Conservation (phyloP, 2,888 invertebrate species). For the Drosophila mayaguana region DNA sequence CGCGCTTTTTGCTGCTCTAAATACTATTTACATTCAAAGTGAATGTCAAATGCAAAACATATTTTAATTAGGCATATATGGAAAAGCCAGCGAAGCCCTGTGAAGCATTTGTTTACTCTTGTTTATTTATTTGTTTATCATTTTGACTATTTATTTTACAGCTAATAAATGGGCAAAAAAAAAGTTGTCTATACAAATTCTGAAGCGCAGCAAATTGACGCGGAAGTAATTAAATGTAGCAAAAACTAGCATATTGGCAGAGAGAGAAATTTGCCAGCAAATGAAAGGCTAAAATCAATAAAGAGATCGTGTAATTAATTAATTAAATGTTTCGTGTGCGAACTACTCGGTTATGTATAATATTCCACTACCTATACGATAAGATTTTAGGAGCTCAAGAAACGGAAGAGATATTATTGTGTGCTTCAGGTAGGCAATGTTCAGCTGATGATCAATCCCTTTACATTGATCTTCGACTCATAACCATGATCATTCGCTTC, state of each 20-base stretch:
- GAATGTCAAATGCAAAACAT: conserved; percentile 5
- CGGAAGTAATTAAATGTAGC: not conserved
- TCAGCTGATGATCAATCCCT: no score
- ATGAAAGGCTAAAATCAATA: no score
- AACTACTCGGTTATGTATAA: no score
- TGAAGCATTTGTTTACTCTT: conserved; percentile 7
- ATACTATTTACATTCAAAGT: not conserved
- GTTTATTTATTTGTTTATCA: conserved; percentile 22
- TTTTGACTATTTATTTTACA: not conserved
- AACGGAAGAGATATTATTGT: no score
- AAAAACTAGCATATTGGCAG: not conserved
- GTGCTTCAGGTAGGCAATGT: no score
- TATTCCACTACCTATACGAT: no score
- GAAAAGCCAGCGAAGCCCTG: not conserved
- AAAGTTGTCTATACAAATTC: not conserved
- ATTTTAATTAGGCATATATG: conserved; percentile 8
- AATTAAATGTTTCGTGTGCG: no score
- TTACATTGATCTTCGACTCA: no score
- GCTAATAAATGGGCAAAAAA: not conserved
- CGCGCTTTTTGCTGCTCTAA: not conserved
- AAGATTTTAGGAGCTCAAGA: no score
- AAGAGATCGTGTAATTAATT: no score
- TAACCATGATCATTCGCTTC: no score
- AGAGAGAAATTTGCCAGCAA: no score
- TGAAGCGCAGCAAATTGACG: not conserved